Evolutionary conservation across 1,140 invertebrate genomes (phyloP).

Genomic region (Drosophila navojoa): DNA sequence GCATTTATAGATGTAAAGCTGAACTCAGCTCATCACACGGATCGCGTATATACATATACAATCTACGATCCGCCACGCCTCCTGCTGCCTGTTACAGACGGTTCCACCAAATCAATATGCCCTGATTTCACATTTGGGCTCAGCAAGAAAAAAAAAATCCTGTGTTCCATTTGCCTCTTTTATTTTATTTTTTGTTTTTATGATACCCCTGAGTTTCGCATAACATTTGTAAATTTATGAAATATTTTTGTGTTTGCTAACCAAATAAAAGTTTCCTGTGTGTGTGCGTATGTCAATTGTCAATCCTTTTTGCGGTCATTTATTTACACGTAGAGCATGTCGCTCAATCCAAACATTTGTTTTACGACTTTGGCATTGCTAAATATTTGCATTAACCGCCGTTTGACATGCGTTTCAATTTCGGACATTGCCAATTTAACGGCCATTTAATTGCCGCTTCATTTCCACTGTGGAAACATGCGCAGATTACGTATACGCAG

Average conservation of each 20-base stretch:
- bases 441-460: background rate
- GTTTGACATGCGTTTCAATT: conserved; percentile 7
- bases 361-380: conserved; percentile 5
- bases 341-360: conserved; percentile 13
- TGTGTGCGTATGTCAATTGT: conserved; percentile 10
- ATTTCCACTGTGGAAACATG: background rate
- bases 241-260: background rate
- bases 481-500: background rate
- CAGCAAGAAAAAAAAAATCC: background rate
- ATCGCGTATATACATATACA: too few relatives aligned
- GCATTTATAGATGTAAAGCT: too few relatives aligned
- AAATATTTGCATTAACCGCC: conserved; percentile 1
- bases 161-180: background rate
- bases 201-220: background rate
- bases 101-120: too few relatives aligned
- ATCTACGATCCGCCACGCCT: too few relatives aligned
- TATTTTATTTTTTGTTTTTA: background rate
- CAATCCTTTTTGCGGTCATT: conserved; percentile 34
- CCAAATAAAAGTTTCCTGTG: background rate
- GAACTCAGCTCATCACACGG: too few relatives aligned
- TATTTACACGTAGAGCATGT: conserved; percentile 14
- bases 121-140: too few relatives aligned
- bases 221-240: conserved; percentile 6
- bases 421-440: too few relatives aligned
- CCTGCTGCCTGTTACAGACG: too few relatives aligned